These are phyloP conservation scores for Nasonia vitripennis DNA, from an alignment of 1,140 invertebrate genomes.

Conservation along the genomic window DNA sequence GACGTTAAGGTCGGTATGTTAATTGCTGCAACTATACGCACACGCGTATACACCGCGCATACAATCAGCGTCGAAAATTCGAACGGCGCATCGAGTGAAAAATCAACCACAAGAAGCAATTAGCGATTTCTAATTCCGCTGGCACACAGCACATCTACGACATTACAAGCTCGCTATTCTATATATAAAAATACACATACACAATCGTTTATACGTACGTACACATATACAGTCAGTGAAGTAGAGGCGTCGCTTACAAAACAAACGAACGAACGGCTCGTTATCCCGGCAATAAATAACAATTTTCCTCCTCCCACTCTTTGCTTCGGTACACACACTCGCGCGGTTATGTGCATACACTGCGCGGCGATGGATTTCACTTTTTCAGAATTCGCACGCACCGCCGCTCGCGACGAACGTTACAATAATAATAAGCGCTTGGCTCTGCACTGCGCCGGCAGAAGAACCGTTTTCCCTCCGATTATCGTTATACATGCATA, in stretches of 20 bases:
- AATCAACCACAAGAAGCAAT: not conserved
- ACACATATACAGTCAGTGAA: not conserved
- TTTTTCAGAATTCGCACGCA: slow-evolving; percentile 35
- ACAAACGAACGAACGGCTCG: not conserved
- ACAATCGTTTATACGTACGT: not conserved
- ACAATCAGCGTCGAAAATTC: too few species aligned
- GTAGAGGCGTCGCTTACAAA: not conserved
- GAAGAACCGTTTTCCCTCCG: slow-evolving; percentile 33
- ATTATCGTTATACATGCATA: slow-evolving; percentile 35
- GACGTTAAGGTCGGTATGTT: not conserved
- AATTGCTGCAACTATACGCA: not conserved
- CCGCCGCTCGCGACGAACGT: slow-evolving; percentile 5
- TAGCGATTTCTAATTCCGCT: not conserved
- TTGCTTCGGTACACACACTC: not conserved
- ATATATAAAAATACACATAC: not conserved
- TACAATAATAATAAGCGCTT: slow-evolving; percentile 26
- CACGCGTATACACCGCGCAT: not conserved
- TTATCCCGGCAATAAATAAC: slow-evolving; percentile 34
- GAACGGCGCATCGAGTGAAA: too few species aligned
- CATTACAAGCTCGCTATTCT: not conserved
- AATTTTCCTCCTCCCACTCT: slow-evolving; percentile 15
- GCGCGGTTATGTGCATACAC: not conserved
- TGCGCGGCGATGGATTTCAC: slow-evolving; percentile 15
- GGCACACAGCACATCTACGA: not conserved
- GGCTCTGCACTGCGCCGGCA: not conserved